A percentile compares a stretch with the other conserved stretches of the same genome.
phyloP scores from a whole-genome alignment of 2,888 invertebrate genomes.

The Parapristionchus giblindavisi region DNA sequence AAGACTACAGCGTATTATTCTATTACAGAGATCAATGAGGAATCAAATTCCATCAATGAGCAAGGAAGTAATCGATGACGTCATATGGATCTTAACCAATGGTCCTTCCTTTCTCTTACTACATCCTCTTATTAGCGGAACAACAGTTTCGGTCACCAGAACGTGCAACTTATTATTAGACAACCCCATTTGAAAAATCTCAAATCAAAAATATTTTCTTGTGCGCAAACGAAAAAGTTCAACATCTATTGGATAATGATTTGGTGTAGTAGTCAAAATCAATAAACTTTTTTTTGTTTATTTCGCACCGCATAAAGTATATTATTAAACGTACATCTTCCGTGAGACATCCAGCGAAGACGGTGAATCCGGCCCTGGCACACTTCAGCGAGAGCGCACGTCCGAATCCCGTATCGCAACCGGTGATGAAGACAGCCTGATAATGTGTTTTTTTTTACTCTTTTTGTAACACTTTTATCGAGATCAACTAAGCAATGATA shows the following conservation, averaged over 20 bases:
- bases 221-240: neutral
- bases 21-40: too few species aligned
- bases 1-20: too few species aligned
- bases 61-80: too few species aligned
- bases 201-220: too few species aligned
- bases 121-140: too few species aligned
- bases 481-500: too few species aligned
- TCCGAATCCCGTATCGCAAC: constrained; percentile 69
- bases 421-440: constrained; percentile 62
- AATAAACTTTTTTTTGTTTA: neutral
- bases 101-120: too few species aligned
- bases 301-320: too few species aligned
- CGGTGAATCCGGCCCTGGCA: constrained; percentile 78
- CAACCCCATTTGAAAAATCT: neutral
- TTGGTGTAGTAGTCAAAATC: neutral
- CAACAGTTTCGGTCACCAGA: neutral
- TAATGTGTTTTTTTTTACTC: too few species aligned
- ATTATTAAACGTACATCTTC: constrained; percentile 41
- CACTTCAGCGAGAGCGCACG: constrained; percentile 67
- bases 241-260: neutral
- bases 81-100: too few species aligned
- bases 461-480: too few species aligned
- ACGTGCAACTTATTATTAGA: neutral
- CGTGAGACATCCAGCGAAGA: constrained; percentile 81
- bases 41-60: too few species aligned